Evolutionary conservation across 2,888 invertebrate species (phyloP).

Genomic region (Malthinus seriepunctatus): DNA sequence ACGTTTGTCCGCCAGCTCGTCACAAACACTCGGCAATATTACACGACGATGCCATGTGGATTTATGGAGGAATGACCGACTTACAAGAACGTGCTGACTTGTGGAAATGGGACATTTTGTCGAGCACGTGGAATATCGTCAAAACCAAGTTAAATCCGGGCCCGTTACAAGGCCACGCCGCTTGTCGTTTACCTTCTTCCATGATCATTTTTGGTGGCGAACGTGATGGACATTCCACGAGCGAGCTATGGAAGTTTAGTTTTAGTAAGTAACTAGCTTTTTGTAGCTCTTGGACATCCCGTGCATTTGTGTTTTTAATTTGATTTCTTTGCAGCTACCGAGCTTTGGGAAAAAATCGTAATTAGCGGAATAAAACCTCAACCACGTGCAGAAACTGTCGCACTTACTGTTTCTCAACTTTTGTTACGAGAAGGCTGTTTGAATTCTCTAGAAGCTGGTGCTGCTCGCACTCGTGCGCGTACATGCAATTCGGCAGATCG

Average conservation of each 20-base stretch:
- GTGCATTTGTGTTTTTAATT: not conserved
- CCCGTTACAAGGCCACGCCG: constrained; percentile 76
- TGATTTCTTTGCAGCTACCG: constrained; percentile 62
- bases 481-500: constrained; percentile 51
- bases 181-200: constrained; percentile 74
- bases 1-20: constrained; percentile 67
- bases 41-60: constrained; percentile 78
- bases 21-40: constrained; percentile 86
- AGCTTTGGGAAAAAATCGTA: constrained; percentile 74
- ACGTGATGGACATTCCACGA: constrained; percentile 68
- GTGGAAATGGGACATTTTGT: constrained; percentile 76
- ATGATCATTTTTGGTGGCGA: constrained; percentile 84
- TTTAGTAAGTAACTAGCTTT: constrained; percentile 68
- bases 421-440: constrained; percentile 52
- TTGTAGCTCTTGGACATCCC: not conserved
- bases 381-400: constrained; percentile 70
- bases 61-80: constrained; percentile 88
- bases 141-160: constrained; percentile 69
- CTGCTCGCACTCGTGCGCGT: constrained; percentile 45
- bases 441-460: constrained; percentile 38
- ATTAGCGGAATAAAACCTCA: constrained; percentile 67
- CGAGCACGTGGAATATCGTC: constrained; percentile 66
- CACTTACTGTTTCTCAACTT: constrained; percentile 64
- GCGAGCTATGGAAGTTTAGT: constrained; percentile 83
- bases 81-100: constrained; percentile 76